A percentile compares a stretch with the other conserved stretches of the same genome.
Evolutionary conservation across 2,113 vertebrate genomes (phyloP).

Genomic region (Catharus fuscescens): DNA sequence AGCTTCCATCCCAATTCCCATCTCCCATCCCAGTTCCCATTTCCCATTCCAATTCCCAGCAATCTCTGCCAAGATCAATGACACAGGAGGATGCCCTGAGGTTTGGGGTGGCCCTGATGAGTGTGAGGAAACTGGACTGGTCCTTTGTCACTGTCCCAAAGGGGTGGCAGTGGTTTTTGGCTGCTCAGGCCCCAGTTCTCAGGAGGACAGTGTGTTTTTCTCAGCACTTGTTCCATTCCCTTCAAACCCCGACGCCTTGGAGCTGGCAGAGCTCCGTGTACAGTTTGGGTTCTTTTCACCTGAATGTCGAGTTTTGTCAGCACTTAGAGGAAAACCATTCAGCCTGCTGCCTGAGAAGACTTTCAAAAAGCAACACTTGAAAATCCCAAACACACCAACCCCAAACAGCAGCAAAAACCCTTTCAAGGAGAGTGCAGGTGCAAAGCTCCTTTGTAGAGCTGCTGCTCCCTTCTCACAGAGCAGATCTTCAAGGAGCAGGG

Average conservation of each 20-base stretch:
- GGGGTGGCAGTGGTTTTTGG: neutral
- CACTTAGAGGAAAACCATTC: neutral
- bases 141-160: neutral
- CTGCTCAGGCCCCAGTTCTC: neutral
- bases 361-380: neutral
- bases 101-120: neutral
- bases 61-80: too few species aligned
- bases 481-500: neutral
- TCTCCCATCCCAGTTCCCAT: neutral
- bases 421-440: neutral
- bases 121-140: accelerated
- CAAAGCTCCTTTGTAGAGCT: neutral
- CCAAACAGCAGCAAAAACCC: neutral
- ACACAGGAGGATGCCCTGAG: accelerated
- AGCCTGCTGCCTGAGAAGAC: neutral
- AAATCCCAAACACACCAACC: neutral
- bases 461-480: neutral
- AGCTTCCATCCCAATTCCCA: neutral
- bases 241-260: neutral
- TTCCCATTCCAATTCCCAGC: accelerated
- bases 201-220: accelerated
- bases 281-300: neutral
- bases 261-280: accelerated
- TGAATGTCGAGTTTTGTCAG: neutral
- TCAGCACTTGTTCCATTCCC: neutral